phyloP scores from a whole-genome alignment of 2,113 vertebrate species.

The Ursus arctos region DNA sequence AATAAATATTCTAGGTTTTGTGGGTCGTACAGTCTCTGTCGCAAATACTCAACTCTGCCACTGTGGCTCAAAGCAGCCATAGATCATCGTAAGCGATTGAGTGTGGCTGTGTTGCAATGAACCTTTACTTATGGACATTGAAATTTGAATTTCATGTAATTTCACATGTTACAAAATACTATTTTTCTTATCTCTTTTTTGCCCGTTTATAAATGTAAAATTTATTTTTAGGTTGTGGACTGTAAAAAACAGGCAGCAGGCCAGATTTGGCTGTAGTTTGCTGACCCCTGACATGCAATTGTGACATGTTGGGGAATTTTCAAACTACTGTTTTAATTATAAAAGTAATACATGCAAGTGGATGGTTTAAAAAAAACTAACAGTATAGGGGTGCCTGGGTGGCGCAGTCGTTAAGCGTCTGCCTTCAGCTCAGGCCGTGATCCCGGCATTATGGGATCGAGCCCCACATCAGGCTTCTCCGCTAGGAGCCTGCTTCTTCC shows the following conservation, averaged over 20 bases:
- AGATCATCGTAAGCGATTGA: neutral
- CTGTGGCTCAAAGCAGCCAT: neutral
- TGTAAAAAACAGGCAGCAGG: conserved; percentile 25
- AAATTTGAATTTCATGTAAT: conserved; percentile 43
- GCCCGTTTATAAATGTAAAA: conserved; percentile 55
- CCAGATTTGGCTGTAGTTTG: neutral
- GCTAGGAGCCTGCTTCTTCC: too few relatives aligned
- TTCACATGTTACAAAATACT: conserved; percentile 6
- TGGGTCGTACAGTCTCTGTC: neutral
- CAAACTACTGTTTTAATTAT: conserved; percentile 41
- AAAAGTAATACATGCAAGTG: conserved; percentile 38
- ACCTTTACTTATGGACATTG: neutral
- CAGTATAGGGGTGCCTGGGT: neutral
- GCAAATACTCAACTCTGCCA: neutral
- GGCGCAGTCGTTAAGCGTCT: too few relatives aligned
- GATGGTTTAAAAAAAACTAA: conserved; percentile 25
- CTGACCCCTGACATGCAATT: neutral
- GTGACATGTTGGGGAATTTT: conserved; percentile 9
- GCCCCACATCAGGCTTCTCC: too few relatives aligned
- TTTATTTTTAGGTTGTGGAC: neutral
- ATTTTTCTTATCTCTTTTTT: conserved; percentile 9
- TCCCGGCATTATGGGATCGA: too few relatives aligned
- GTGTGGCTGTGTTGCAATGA: neutral
- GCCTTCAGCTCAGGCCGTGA: too few relatives aligned
- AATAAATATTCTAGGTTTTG: neutral